A percentile compares a stretch with the other conserved stretches of the same genome.
These are phyloP conservation scores for Halcyon leucocephala DNA, from an alignment of 2,797 vertebrate species.

Conservation along the genomic window DNA sequence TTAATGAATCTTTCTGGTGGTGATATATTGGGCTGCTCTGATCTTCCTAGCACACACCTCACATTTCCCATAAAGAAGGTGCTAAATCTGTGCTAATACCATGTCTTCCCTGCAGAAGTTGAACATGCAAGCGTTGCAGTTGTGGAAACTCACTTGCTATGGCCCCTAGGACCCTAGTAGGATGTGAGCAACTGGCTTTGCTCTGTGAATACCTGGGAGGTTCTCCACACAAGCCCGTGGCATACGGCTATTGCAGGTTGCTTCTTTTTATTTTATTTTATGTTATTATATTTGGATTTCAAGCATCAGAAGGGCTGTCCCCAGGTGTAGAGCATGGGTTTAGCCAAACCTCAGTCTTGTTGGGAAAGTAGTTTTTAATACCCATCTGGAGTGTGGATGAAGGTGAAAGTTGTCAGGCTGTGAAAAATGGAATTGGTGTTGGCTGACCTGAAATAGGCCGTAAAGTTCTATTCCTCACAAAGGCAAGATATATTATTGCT, in stretches of 20 bases:
- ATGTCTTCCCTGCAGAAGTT: neutral
- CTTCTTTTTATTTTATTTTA: neutral
- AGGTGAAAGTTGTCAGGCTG: slow-evolving; percentile 85
- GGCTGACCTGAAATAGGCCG: slow-evolving; percentile 81
- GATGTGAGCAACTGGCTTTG: neutral
- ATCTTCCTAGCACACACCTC: neutral
- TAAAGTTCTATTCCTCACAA: slow-evolving; percentile 84
- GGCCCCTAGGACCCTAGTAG: neutral
- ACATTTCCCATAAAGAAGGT: neutral
- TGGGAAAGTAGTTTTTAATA: slow-evolving; percentile 75
- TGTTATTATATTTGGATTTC: neutral
- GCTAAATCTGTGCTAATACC: neutral
- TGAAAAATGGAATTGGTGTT: slow-evolving; percentile 83
- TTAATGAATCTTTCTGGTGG: neutral
- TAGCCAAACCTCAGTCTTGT: slow-evolving; percentile 35
- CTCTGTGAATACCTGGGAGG: neutral
- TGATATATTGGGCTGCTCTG: neutral
- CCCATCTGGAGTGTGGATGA: slow-evolving; percentile 76
- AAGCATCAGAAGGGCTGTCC: neutral
- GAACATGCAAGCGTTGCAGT: neutral
- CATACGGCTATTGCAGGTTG: rapidly evolving
- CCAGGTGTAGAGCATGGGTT: neutral
- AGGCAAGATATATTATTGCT: slow-evolving; percentile 87
- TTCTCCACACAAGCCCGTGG: neutral
- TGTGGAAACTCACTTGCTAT: neutral